Conservation (phyloP, 2,888 invertebrate species). For the Cheilosia scutellata region DNA sequence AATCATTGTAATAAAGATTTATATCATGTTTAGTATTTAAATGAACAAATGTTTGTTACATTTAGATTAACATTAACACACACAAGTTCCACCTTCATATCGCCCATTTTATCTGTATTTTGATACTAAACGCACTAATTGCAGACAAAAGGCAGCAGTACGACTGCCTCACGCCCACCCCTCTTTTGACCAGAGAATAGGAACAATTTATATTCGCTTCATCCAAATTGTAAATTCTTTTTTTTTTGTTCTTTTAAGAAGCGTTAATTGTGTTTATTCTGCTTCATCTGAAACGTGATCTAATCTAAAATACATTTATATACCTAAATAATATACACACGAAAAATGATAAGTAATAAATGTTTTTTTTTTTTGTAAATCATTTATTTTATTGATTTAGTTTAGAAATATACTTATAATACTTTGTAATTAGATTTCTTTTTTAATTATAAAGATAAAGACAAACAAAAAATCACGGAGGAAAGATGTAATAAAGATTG, state of each 20-base stretch:
- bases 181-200: conserved; percentile 13
- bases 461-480: conserved; percentile 33
- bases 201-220: conserved; percentile 16
- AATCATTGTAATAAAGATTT: conserved; percentile 7
- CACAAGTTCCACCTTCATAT: conserved; percentile 5
- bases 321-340: conserved; percentile 42
- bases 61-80: background rate
- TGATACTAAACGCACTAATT: conserved; percentile 44
- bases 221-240: conserved; percentile 9
- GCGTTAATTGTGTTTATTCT: conserved; percentile 46
- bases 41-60: conserved; percentile 25
- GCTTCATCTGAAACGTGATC: conserved; percentile 65
- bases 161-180: background rate
- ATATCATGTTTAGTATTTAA: conserved; percentile 38
- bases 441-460: conserved; percentile 65
- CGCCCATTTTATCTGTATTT: conserved; percentile 32
- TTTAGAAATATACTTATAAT: conserved; percentile 62
- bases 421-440: conserved; percentile 68
- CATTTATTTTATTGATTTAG: conserved; percentile 66
- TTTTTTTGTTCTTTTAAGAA: conserved; percentile 27
- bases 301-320: conserved; percentile 54
- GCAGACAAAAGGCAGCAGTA: conserved; percentile 3
- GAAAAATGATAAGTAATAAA: conserved; percentile 49
- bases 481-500: conserved; percentile 64
- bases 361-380: conserved; percentile 47